A percentile compares a stretch with the other conserved stretches of the same genome.
phyloP scores from a whole-genome alignment of 2,113 vertebrate genomes.

The Chionomys nivalis region DNA sequence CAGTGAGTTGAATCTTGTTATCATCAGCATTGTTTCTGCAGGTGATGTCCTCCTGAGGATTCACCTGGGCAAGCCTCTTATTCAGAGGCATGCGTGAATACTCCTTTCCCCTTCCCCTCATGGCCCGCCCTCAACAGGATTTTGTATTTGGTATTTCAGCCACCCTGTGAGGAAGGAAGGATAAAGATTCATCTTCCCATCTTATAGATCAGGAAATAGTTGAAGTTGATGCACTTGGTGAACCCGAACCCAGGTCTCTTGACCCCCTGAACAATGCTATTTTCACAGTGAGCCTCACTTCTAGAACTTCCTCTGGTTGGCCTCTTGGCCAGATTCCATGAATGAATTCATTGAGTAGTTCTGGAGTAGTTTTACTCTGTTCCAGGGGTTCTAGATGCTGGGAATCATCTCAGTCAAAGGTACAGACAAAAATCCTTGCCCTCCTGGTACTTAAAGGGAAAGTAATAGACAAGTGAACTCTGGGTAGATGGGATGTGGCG shows the following conservation, averaged over 20 bases:
- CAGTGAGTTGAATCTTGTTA: constrained; percentile 69
- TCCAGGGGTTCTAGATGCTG: not conserved
- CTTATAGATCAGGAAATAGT: not conserved
- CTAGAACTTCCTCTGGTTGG: not conserved
- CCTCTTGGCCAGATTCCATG: not conserved
- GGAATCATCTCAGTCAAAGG: not conserved
- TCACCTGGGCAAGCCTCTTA: not conserved
- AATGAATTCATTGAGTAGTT: not conserved
- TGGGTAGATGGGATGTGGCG: not conserved
- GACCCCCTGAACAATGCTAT: not conserved
- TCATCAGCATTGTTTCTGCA: not conserved
- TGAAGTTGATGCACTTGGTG: not conserved
- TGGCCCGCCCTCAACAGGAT: not conserved
- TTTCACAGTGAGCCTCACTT: not conserved
- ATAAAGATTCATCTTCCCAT: not conserved
- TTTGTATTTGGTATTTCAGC: not conserved
- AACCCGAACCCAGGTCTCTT: not conserved
- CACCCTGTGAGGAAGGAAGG: not conserved
- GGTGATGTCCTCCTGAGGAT: not conserved
- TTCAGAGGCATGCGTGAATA: rapidly evolving
- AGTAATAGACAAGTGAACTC: not conserved
- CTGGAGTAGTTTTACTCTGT: not conserved
- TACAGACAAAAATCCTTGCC: not conserved
- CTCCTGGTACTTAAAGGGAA: not conserved
- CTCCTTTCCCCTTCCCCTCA: not conserved